Base-by-base conservation (phyloP, 2,888 invertebrate genomes). In the Sepioteuthis lessoniana region DNA sequence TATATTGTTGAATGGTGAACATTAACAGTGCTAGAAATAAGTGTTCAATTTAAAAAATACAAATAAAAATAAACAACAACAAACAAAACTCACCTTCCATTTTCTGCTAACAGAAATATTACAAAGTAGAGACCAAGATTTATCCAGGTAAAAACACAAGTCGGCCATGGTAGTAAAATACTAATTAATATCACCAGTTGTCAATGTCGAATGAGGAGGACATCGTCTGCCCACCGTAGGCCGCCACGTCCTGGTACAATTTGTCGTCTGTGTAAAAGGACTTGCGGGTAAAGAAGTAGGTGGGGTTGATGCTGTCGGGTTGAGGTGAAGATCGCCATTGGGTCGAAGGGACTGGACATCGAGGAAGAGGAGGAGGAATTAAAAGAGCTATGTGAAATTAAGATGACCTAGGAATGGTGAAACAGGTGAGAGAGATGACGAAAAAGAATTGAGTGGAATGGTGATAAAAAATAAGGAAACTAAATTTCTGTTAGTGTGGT, bases 101-200 rank as follows among this genome's bases (percentile, higher is more conserved):
- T 93, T 93, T 50, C 38, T 93, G 38, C 93, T 28, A 47, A 46
- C 92, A 60, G 93, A 93, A 7, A 55, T 93, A 55, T 60, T 93
- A 60, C 93, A 93, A 31, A 93, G 93, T 37, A 93, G 47, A n/a
- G 55, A 93, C 93, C 50, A 93, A 25, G 93, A 93, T 55, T 93
- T 93, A 35, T 93, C 60, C 55, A 93, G 93, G 93, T 93, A 93
- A 37, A 93, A 60, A 60, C 93, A 93, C 35, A 93, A 93, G 55
- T 93, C 50, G 38, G 93, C 55, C 93, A 93, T 93, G 13, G 47
- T 42, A 42, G n/a, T 16, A 35, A 76, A 5, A 76, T 76, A 76
- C n/a, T 76, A 76, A n/a, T 76, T 76, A 76, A 76, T 76, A 76
- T 76, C 76, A 76, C 76, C 76, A 76, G 76, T 76, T 76, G n/a